Conservation (phyloP, 2,113 vertebrate species). For the Rousettus leschenaultii region DNA sequence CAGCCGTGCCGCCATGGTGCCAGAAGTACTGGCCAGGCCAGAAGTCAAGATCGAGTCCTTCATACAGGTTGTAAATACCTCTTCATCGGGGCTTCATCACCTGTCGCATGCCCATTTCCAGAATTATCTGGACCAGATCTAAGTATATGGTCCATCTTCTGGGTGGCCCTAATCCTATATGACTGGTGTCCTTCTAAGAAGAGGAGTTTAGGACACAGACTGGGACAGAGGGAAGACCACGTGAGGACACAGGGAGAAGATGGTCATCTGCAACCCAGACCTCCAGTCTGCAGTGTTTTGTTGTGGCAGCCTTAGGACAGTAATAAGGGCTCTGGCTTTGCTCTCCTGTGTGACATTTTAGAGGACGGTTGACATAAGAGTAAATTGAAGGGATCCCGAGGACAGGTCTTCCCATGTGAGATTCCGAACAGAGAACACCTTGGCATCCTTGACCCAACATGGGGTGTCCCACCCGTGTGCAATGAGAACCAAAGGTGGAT, state of each 20-base stretch:
- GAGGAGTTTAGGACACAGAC: neutral
- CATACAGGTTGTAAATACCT: too few relatives aligned
- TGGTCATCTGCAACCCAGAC: neutral
- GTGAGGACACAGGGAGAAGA: too few relatives aligned
- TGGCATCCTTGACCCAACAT: accelerated
- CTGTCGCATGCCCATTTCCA: too few relatives aligned
- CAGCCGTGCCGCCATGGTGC: too few relatives aligned
- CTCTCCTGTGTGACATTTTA: neutral
- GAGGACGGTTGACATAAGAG: neutral
- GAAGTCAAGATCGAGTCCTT: too few relatives aligned
- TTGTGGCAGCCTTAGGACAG: too few relatives aligned
- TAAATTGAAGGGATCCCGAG: neutral
- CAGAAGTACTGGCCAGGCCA: too few relatives aligned
- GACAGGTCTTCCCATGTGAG: neutral
- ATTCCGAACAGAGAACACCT: neutral
- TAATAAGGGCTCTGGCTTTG: neutral
- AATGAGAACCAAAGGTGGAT: neutral
- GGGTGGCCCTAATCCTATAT: neutral
- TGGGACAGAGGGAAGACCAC: neutral
- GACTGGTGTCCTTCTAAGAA: neutral
- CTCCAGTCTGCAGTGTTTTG: neutral
- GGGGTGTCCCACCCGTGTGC: too few relatives aligned
- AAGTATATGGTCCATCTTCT: too few relatives aligned
- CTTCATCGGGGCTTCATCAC: too few relatives aligned
- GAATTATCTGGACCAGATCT: too few relatives aligned